Base-by-base conservation (phyloP, 2,888 invertebrate genomes). In the Rhagonycha fulva region DNA sequence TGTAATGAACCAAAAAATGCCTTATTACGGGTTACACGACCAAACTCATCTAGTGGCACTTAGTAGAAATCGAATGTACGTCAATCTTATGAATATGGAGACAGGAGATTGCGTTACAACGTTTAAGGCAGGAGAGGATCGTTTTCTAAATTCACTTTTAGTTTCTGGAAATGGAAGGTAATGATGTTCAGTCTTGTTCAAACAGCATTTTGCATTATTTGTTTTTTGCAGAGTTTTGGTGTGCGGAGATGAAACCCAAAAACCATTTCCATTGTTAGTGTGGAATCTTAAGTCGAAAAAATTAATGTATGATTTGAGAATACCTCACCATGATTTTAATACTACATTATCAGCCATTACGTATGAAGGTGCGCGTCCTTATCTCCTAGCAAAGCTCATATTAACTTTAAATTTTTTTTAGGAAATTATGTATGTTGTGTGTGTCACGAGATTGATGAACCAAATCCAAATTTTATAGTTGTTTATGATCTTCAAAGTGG, bases 1-100 rank as follows among this genome's bases (percentile, higher is more conserved):
- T 47, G 95, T 96, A 28, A 96, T 96, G 95, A 96, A 96, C 89
- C 96, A 96, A 87, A 96, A 95, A 88, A 95, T 96, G 96, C 96
- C 96, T 75, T 96, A 92, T 87, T 97, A 94, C 88, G 96, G 95
- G 0, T 90, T 96, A 10, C 95, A 96, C 86, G 95, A 95, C 88
- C 88, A 91, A 70, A 91, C 92, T 70, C 96, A 96, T 85, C 88
- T 94, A 78, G 96, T 96, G 32, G 94, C 96, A 4, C 89, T 97
- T 60, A 94, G 96, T 9, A 89, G 96, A 75, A 96, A 96, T 89
- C 89, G 96, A 83, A 96, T 96, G 96, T 96, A 95, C 84, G 95
- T 96, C 80, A 95, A 96, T 88, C 91, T 96, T 81, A 94, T 95
- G 93, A 95, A 95, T 86, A 90, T 95, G 76, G 93, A 93, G 83